Evolutionary conservation across 1,140 invertebrate species (phyloP), one percentile per base, ranked within the genome.

Genomic region (Lethocerus indicus): DNA sequence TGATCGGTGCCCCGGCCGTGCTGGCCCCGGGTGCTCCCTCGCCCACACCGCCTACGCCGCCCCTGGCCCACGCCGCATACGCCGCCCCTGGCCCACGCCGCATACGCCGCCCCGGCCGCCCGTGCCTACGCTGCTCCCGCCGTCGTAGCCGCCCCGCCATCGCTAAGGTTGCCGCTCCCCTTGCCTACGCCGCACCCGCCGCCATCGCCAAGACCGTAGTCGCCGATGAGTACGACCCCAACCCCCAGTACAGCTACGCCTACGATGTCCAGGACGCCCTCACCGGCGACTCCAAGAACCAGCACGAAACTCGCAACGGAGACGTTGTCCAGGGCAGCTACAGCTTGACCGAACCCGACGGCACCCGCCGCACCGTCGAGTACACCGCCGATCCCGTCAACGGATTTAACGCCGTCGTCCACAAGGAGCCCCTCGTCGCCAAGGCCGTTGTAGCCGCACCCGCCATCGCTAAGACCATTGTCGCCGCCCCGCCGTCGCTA

Each of bases 231-330:
- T 47, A 32, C 27, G 45, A 47, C 27, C 58, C 53, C 14, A 12
- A 61, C 59, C 79, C 64, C 79, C 32, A 49, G 18, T 79, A 79
- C 54, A 67, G 71, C 32, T 79, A 76, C 58, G 67, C 73, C 2
- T 79, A 78, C 57, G 76, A 75, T 32, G 74, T 79, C 14, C 70
- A 76, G 54, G 78, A 81, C 62, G 71, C 74, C 4, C 65, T 71
- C 58, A 78, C 70, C 55, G 74, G 79, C 45, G 41, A 43, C 23
- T 5, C 3, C 41, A 43, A 43, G 20, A 43, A 25, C 41, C 41
- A 43, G 16, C 41, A 43, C 55, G 77, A 81, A 61, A 69, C 67
- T 36, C 70, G 78, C 41, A 67, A 76, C 52, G 78, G 78, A 28
- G 77, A 81, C 57, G 68, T 71, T 4, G 78, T 81, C 26, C 64